Base-by-base conservation (phyloP, 1,140 invertebrate genomes). In the Drosophila dunni region DNA sequence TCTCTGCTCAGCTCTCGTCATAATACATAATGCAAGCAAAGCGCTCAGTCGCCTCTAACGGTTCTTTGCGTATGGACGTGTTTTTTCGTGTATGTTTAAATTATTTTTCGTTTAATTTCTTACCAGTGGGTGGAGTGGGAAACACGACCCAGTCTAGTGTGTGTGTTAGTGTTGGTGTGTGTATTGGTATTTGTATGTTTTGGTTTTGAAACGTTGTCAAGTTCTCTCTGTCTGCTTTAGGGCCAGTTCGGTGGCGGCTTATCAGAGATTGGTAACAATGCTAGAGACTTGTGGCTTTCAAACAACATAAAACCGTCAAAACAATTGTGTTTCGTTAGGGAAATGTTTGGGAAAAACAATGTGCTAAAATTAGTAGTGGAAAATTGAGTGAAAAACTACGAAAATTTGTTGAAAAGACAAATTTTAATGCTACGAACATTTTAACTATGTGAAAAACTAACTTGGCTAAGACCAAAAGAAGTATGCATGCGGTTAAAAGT, bases 31-130 rank as follows among this genome's bases (percentile, higher is more conserved):
- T 42, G 70, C 66, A 74, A 65, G 54, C 9, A 70, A 71, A 20
- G 11, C 62, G 44, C 66, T 83, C 81, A 91, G 90, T 91, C 73
- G 63, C 79, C 79, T 75, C 74, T 91, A 91, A 91, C 90, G 90
- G 90, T 91, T 91, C 86, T 91, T 91, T 91, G 90, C 90, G 90
- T 91, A 91, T 67, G 75, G 90, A 90, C 90, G 86, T 85, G 86
- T 90, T 81, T 62, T 74, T 78, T 61, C 75, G 42, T 71, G 38
- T 69, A 15, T 42, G 38, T 54, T 54, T 13, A 48, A 61, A 50
- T 58, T 48, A 58, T 24, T 57, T 44, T 42, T 68, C 17, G 29
- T 46, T 34, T 68, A 38, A 7, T 34, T 54, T 34, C 38, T 67
- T 40, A 6, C 24, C 24, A 29, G 24, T 33, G 36, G 24, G 29